Percentiles rank a stretch among this genome's conserved stretches.
These are phyloP conservation scores for Polydrusus cervinus DNA, from an alignment of 2,888 invertebrate species.

Conservation along the genomic window DNA sequence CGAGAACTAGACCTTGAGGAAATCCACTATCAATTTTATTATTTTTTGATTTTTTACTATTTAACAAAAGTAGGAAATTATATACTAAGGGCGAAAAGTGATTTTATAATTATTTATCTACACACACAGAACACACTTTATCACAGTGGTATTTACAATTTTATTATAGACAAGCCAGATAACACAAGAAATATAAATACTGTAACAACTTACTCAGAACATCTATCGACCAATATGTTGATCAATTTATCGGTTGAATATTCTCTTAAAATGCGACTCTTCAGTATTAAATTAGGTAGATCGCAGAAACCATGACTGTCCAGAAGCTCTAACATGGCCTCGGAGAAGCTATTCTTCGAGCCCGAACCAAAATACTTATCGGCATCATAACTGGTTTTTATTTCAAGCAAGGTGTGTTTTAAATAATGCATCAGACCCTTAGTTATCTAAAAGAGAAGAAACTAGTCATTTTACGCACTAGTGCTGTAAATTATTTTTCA, in stretches of 20 bases:
- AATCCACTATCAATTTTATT: no score
- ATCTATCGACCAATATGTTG: conserved; percentile 67
- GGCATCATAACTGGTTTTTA: conserved; percentile 70
- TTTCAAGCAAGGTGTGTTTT: conserved; percentile 68
- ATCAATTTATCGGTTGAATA: conserved; percentile 75
- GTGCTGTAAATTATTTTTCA: no score
- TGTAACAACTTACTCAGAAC: conserved; percentile 61
- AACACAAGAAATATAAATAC: not conserved
- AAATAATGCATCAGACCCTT: conserved; percentile 69
- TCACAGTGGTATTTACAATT: no score
- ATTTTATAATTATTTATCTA: no score
- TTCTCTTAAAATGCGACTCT: conserved; percentile 73
- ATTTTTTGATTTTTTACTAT: no score
- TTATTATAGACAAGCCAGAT: no score
- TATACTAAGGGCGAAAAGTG: no score
- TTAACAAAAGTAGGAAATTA: no score
- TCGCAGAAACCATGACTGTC: conserved; percentile 70
- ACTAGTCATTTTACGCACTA: not conserved
- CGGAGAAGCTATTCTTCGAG: conserved; percentile 68
- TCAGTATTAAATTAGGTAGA: conserved; percentile 72
- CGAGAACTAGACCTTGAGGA: no score
- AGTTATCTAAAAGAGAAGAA: conserved; percentile 62
- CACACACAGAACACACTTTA: no score
- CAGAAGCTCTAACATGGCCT: conserved; percentile 69
- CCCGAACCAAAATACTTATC: conserved; percentile 70